Evolutionary conservation across 2,797 vertebrate species (phyloP).

Genomic region (Siniperca scherzeri): DNA sequence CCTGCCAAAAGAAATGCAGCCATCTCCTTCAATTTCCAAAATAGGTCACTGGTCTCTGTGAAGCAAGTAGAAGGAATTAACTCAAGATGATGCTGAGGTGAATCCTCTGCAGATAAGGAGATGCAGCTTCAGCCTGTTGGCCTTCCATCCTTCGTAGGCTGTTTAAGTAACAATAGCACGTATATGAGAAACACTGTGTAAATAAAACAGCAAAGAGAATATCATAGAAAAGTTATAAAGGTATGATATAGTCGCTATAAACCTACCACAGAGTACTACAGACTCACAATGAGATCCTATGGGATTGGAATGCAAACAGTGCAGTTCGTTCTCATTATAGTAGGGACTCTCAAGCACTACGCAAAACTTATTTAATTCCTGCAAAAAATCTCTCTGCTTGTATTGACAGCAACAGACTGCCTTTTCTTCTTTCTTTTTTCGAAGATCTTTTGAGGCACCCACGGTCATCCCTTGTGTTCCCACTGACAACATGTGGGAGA

Average conservation of each 20-base stretch:
- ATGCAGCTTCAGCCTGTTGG: neutral
- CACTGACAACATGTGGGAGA: conserved; percentile 77
- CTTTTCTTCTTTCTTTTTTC: conserved; percentile 39
- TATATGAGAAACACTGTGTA: neutral
- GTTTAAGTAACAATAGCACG: neutral
- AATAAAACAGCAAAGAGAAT: conserved; percentile 4
- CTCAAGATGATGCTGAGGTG: neutral
- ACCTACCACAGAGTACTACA: neutral
- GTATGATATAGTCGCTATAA: neutral
- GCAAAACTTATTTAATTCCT: conserved; percentile 30
- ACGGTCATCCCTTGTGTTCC: conserved; percentile 72
- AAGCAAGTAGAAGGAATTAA: neutral
- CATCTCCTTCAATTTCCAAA: conserved; percentile 5
- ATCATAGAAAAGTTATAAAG: conserved; percentile 24
- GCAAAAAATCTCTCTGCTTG: conserved; percentile 35
- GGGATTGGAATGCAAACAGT: conserved; percentile 21
- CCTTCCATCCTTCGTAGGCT: neutral
- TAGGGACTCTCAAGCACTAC: neutral
- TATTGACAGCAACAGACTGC: conserved; percentile 46
- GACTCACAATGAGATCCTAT: conserved; percentile 16
- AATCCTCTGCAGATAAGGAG: neutral
- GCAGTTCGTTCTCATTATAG: conserved; percentile 27
- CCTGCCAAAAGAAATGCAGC: conserved; percentile 2
- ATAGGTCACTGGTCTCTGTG: neutral
- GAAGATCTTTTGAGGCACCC: conserved; percentile 65